A percentile compares a stretch with the other conserved stretches of the same genome.
Conservation (phyloP, 2,113 vertebrate genomes). For the Anguilla japonica region DNA sequence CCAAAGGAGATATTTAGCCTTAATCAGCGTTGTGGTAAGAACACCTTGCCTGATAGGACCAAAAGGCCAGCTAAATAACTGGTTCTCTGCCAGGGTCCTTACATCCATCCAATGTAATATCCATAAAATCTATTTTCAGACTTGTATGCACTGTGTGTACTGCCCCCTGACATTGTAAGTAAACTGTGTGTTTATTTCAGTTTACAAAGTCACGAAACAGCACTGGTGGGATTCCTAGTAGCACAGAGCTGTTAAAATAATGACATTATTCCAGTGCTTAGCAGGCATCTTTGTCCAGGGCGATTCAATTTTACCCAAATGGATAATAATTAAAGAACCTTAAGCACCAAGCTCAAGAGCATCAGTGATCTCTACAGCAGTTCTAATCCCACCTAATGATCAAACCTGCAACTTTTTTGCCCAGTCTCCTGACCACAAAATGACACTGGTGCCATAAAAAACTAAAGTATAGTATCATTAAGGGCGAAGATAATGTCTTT, state of each 20-base stretch:
- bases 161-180: background rate
- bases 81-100: background rate
- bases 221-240: background rate
- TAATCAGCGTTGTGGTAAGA: background rate
- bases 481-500: background rate
- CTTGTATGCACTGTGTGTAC: background rate
- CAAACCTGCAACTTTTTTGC: background rate
- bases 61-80: slow-evolving; percentile 20
- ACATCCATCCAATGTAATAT: background rate
- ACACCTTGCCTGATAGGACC: no score
- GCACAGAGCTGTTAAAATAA: background rate
- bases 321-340: background rate
- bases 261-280: background rate
- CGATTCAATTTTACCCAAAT: background rate
- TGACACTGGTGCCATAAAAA: background rate
- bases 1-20: slow-evolving; percentile 32
- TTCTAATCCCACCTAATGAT: background rate
- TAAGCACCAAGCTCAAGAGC: background rate
- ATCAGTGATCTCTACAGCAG: background rate
- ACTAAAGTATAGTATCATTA: background rate
- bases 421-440: background rate
- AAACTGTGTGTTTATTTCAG: background rate
- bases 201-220: background rate
- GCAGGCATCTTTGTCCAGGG: background rate
- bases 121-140: background rate